These are phyloP conservation scores for Sarcophaga subvicina DNA, from an alignment of 2,888 invertebrate genomes.

Conservation along the genomic window DNA sequence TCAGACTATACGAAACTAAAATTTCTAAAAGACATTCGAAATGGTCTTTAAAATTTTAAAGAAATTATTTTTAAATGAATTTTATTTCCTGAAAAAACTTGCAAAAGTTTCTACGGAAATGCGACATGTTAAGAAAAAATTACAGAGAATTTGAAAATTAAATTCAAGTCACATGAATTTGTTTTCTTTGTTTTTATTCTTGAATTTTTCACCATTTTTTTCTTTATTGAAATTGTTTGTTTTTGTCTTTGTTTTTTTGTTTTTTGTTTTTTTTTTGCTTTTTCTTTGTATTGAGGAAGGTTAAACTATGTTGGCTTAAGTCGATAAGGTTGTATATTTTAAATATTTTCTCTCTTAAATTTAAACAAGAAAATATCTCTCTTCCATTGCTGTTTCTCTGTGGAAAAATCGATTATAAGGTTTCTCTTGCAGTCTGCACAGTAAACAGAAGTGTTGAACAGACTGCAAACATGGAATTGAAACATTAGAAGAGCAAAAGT, in stretches of 20 bases:
- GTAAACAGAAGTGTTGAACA: no score
- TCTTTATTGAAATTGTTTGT: not conserved
- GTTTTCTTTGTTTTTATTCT: conserved; percentile 27
- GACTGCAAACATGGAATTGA: no score
- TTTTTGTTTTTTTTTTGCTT: conserved; percentile 1
- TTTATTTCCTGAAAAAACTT: conserved; percentile 9
- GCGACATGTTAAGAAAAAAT: not conserved
- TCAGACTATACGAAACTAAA: not conserved
- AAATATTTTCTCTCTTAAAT: not conserved
- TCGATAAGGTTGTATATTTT: conserved; percentile 17
- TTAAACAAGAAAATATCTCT: not conserved
- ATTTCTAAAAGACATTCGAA: conserved; percentile 1
- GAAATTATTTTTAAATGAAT: conserved; percentile 31
- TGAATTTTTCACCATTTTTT: not conserved
- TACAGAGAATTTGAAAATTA: conserved; percentile 30
- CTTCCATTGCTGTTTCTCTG: not conserved
- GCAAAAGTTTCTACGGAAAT: conserved; percentile 2
- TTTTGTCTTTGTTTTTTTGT: not conserved
- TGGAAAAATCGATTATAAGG: conserved; percentile 36
- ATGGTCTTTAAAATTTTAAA: conserved; percentile 25
- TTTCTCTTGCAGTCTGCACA: conserved; percentile 11
- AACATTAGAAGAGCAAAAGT: not conserved
- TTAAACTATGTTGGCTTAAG: conserved; percentile 27
- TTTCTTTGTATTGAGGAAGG: conserved; percentile 31
- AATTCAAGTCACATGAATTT: conserved; percentile 47